phyloP scores from a whole-genome alignment of 2,113 vertebrate genomes.

The Pandion haliaetus region DNA sequence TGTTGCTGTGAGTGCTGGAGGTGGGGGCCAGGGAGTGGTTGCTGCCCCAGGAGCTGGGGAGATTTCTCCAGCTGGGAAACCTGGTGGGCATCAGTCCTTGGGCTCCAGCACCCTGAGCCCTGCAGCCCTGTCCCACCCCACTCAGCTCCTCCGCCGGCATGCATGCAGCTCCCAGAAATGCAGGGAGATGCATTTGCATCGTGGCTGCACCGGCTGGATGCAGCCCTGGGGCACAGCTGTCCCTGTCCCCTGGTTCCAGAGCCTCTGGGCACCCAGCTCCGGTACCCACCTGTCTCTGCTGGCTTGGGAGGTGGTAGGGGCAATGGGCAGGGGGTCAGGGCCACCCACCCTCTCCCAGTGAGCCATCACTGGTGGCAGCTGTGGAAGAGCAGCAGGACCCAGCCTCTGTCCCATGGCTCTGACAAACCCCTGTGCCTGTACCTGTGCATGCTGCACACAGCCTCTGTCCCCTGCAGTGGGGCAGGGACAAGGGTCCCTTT shows the following conservation, averaged over 20 bases:
- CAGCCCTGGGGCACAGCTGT: neutral
- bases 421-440: rapidly evolving
- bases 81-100: neutral
- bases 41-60: neutral
- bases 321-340: neutral
- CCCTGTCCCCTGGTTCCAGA: neutral
- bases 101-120: neutral
- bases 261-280: neutral
- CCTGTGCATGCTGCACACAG: neutral
- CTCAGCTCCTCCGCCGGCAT: neutral
- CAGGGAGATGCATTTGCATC: neutral
- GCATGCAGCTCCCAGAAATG: neutral
- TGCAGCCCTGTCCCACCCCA: neutral
- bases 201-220: neutral
- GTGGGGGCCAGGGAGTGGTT: neutral
- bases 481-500: neutral
- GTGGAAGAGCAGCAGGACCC: neutral
- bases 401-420: neutral
- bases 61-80: neutral
- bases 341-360: neutral
- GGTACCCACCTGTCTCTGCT: neutral
- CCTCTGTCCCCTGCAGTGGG: no score
- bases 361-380: neutral
- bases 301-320: neutral
- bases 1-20: neutral